phyloP scores from a whole-genome alignment of 1,140 invertebrate species.

The Maconellicoccus hirsutus region DNA sequence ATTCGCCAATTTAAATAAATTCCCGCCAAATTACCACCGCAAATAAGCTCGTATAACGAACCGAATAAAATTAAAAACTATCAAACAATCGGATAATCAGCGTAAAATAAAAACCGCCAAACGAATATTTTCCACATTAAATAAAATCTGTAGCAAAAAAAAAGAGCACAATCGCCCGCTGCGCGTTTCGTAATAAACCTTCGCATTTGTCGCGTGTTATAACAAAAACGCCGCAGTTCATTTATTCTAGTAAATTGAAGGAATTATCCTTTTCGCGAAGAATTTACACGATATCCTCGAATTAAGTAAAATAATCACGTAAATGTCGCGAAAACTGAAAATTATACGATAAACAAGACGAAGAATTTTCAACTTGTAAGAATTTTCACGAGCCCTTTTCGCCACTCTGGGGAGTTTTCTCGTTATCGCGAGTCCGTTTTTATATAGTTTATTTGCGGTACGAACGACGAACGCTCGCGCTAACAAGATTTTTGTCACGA shows the following conservation, averaged over 20 bases:
- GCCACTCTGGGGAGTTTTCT: too few relatives aligned
- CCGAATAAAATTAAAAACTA: neutral
- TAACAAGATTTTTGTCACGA: too few relatives aligned
- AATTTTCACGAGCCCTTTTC: neutral
- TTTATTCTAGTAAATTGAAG: neutral
- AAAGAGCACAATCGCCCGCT: neutral
- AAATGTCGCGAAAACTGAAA: slow-evolving; percentile 4
- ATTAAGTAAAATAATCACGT: slow-evolving; percentile 9
- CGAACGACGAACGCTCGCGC: too few relatives aligned
- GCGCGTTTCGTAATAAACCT: too few relatives aligned
- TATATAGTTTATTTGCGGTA: too few relatives aligned
- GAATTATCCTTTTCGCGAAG: neutral
- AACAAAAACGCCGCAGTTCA: neutral
- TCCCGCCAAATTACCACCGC: too few relatives aligned
- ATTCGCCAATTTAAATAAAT: too few relatives aligned
- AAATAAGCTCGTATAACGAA: neutral
- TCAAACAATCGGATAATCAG: neutral
- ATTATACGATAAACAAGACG: neutral
- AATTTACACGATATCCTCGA: neutral
- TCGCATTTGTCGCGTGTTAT: too few relatives aligned
- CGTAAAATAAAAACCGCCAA: neutral
- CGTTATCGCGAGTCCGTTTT: too few relatives aligned
- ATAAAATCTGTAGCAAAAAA: neutral
- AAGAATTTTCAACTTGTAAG: neutral
- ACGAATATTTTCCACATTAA: too few relatives aligned